Evolutionary conservation across 2,888 invertebrate species (phyloP).

Genomic region (Hofmannophila pseudospretella): DNA sequence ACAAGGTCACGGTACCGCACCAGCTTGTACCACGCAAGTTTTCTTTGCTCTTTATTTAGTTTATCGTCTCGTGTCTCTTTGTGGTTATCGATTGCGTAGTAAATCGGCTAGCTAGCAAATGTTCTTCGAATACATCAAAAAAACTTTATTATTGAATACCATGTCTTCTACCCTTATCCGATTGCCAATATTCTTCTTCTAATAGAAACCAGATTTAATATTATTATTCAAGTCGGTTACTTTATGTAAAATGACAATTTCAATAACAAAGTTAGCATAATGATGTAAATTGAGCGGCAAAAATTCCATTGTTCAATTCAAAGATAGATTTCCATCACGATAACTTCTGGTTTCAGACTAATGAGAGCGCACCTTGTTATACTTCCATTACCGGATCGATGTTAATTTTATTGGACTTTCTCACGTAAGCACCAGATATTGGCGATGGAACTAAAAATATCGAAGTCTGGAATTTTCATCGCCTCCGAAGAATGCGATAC

Average conservation of each 20-base stretch:
- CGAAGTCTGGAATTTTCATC: slow-evolving; percentile 43
- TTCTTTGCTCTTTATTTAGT: slow-evolving; percentile 45
- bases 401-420: slow-evolving; percentile 33
- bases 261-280: too few relatives aligned
- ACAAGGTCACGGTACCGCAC: slow-evolving; percentile 70
- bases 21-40: slow-evolving; percentile 66
- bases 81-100: slow-evolving; percentile 23
- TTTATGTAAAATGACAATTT: too few relatives aligned
- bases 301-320: not conserved
- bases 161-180: too few relatives aligned
- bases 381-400: slow-evolving; percentile 26
- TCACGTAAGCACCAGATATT: slow-evolving; percentile 38
- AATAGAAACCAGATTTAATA: too few relatives aligned
- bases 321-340: slow-evolving; percentile 31
- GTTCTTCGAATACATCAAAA: slow-evolving; percentile 11
- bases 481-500: slow-evolving; percentile 38
- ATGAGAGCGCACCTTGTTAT: slow-evolving; percentile 30
- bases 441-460: slow-evolving; percentile 42
- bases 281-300: not conserved
- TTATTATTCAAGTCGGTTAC: too few relatives aligned
- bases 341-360: slow-evolving; percentile 27
- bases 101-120: slow-evolving; percentile 10
- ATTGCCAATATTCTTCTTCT: too few relatives aligned
- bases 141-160: not conserved
- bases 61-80: slow-evolving; percentile 37